Base-by-base conservation (phyloP, 1,140 invertebrate species). In the Orius insidiosus region DNA sequence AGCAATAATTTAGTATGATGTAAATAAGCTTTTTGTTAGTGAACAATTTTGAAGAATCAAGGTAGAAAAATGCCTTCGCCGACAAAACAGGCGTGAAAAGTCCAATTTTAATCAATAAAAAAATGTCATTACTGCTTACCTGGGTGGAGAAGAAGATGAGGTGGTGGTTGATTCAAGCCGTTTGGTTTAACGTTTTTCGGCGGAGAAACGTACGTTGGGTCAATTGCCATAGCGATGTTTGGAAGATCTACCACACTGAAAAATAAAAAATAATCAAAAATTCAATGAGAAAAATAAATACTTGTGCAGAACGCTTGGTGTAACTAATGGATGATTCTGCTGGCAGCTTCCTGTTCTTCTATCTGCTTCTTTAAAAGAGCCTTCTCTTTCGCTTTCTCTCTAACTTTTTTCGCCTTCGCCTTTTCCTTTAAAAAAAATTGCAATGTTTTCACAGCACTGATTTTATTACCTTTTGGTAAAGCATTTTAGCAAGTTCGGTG, bases 401-500 rank as follows among this genome's bases (percentile, higher is more conserved):
- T 69, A 1, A 79, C 78, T 48, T 77, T 63, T 54, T 69, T 71
- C 1, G 71, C 69, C 57, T 76, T 77, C 5, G 74, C 72, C 51
- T 74, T 73, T 58, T 88, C 78, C 63, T 77, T 15, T 32, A 42
- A 13, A 30, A n/a, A 45, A 11, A 47, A 9, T 45, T 13, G 38
- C 6, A 11, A n/a, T 16, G 8, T 10, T 16, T 5, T 33, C n/a
- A n/a, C n/a, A n/a, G n/a, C n/a, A n/a, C n/a, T n/a, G n/a, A n/a
- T 36, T 10, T 44, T 56, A 48, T 56, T 55, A 72, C 81, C 58
- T 81, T 76, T 58, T 93, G 87, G 60, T 95, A 87, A 34, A 95
- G 66, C 59, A 93, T 74, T 56, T 78, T 74, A 1, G 89, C 89
- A 2, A 94, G 65, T 62, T 93, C 85, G 39, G 84, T 76, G 61